Percentiles rank a stretch among this genome's conserved stretches.
These are phyloP conservation scores for Ridgeia piscesae DNA, from an alignment of 1,140 invertebrate genomes.

Conservation along the genomic window DNA sequence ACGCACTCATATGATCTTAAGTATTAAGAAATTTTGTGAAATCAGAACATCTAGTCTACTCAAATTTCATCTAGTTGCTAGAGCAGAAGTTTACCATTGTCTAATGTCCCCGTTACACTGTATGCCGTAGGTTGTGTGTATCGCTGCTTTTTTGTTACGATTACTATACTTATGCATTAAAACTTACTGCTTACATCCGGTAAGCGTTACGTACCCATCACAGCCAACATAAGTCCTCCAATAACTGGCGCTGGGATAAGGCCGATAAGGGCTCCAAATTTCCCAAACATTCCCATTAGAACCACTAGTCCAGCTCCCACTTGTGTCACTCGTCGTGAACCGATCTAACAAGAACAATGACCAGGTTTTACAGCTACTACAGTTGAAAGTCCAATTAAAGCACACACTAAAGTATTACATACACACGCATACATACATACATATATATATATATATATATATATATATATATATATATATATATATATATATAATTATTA, in stretches of 20 bases:
- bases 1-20: no score
- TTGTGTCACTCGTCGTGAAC: neutral
- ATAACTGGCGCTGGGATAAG: conserved; percentile 85
- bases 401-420: neutral
- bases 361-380: neutral
- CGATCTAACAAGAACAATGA: conserved; percentile 16
- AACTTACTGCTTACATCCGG: no score
- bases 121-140: no score
- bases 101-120: no score
- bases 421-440: neutral
- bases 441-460: neutral
- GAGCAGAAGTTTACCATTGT: no score
- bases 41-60: no score
- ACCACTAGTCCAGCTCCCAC: conserved; percentile 7
- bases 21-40: no score
- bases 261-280: conserved; percentile 80
- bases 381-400: neutral
- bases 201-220: conserved; percentile 65
- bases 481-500: no score
- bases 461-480: no score
- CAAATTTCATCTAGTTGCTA: no score
- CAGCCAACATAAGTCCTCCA: conserved; percentile 82
- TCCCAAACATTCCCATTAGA: conserved; percentile 68
- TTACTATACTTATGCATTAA: no score
- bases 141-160: no score